These are phyloP conservation scores for Megalops cyprinoides DNA, from an alignment of 2,797 vertebrate species.

Conservation along the genomic window DNA sequence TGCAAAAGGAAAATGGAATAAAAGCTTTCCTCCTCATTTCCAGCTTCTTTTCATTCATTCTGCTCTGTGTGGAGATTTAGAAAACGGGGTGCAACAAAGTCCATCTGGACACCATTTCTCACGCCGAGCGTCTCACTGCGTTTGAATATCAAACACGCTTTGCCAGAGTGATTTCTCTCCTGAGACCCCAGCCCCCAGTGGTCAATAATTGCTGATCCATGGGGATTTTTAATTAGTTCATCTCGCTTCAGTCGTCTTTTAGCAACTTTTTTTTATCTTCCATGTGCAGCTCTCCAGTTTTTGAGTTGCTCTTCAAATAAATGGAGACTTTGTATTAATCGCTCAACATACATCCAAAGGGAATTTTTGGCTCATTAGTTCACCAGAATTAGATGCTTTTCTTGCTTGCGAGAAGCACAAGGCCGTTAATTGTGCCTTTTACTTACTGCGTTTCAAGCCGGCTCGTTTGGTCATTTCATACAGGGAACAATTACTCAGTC, in stretches of 20 bases:
- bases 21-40: not conserved
- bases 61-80: slow-evolving; percentile 26
- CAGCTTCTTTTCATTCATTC: slow-evolving; percentile 15
- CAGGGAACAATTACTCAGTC: not conserved
- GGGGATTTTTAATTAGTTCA: slow-evolving; percentile 44
- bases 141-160: slow-evolving; percentile 47
- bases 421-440: slow-evolving; percentile 13
- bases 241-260: slow-evolving; percentile 46
- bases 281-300: slow-evolving; percentile 1
- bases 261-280: slow-evolving; percentile 41
- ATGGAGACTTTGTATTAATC: slow-evolving; percentile 15
- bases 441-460: not conserved
- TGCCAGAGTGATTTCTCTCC: slow-evolving; percentile 50
- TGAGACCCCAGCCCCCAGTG: slow-evolving; percentile 19
- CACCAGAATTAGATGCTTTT: slow-evolving; percentile 4
- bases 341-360: slow-evolving; percentile 19
- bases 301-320: slow-evolving; percentile 15
- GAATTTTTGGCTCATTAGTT: slow-evolving; percentile 32
- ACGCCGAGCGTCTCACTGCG: slow-evolving; percentile 52
- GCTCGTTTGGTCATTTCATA: not conserved
- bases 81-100: slow-evolving; percentile 23
- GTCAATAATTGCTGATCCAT: slow-evolving; percentile 12
- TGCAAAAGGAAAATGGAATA: slow-evolving; percentile 9
- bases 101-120: slow-evolving; percentile 50
- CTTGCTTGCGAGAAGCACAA: slow-evolving; percentile 6